phyloP scores from a whole-genome alignment of 2,888 invertebrate genomes.

The Phaonia tiefii region DNA sequence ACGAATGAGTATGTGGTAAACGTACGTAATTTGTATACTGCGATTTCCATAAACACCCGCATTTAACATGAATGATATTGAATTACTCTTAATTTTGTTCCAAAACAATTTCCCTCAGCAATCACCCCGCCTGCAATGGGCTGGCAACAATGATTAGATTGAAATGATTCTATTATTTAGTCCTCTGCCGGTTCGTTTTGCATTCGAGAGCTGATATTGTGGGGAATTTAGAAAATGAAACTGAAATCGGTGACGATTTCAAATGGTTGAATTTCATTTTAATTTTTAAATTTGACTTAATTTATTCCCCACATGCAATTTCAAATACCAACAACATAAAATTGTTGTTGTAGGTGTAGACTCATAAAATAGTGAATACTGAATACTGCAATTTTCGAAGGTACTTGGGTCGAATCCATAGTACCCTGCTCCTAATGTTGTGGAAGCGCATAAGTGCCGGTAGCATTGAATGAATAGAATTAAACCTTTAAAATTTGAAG shows the following conservation, averaged over 20 bases:
- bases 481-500: not conserved
- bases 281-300: constrained; percentile 63
- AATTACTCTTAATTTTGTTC: constrained; percentile 49
- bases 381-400: too few relatives aligned
- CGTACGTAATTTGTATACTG: not conserved
- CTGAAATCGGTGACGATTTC: constrained; percentile 37
- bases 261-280: constrained; percentile 33
- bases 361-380: too few relatives aligned
- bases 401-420: not conserved
- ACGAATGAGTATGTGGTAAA: too few relatives aligned
- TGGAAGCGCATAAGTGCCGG: not conserved
- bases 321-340: constrained; percentile 29
- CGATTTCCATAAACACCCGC: constrained; percentile 63
- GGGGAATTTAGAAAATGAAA: constrained; percentile 48
- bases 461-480: not conserved
- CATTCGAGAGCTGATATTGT: constrained; percentile 33
- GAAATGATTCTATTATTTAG: constrained; percentile 55
- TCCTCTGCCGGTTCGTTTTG: constrained; percentile 34
- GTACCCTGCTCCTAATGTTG: constrained; percentile 10
- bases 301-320: constrained; percentile 62
- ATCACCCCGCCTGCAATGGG: not conserved
- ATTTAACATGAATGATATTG: constrained; percentile 51
- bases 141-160: constrained; percentile 26
- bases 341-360: constrained; percentile 28
- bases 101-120: constrained; percentile 17